These are phyloP conservation scores for Kryptolebias marmoratus DNA, from an alignment of 2,113 vertebrate species.

Conservation along the genomic window DNA sequence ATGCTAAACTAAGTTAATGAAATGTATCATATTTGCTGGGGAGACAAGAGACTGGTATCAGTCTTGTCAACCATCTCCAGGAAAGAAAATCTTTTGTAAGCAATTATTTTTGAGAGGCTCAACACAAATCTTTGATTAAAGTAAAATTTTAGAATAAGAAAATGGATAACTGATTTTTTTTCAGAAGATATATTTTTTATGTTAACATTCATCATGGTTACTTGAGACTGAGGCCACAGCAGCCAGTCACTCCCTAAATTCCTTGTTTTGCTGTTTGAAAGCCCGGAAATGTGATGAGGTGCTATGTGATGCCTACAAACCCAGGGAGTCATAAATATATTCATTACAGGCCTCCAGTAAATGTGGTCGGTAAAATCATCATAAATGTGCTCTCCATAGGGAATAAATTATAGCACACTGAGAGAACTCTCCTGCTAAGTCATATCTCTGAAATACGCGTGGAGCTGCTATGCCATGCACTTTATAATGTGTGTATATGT, in stretches of 20 bases:
- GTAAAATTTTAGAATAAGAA: background rate
- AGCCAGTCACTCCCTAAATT: background rate
- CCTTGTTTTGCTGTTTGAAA: constrained; percentile 31
- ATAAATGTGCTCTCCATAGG: constrained; percentile 53
- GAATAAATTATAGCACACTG: constrained; percentile 64
- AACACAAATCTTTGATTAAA: background rate
- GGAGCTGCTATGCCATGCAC: constrained; percentile 12
- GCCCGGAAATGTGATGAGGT: constrained; percentile 15
- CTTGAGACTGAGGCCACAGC: background rate
- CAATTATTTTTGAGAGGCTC: background rate
- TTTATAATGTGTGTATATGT: constrained; percentile 8
- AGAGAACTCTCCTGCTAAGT: constrained; percentile 40
- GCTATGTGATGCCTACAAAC: constrained; percentile 35
- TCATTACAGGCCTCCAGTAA: constrained; percentile 36
- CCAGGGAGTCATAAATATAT: constrained; percentile 54
- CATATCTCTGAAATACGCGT: constrained; percentile 46
- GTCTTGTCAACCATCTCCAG: background rate
- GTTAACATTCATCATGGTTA: background rate
- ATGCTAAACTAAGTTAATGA: background rate
- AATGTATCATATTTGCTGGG: background rate
- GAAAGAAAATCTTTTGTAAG: background rate
- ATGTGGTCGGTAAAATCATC: constrained; percentile 46
- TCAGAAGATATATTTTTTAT: background rate
- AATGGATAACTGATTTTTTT: background rate
- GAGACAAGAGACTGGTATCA: background rate